A percentile compares a stretch with the other conserved stretches of the same genome.
These are phyloP conservation scores for Matsumurasca onukii DNA, from an alignment of 1,140 invertebrate genomes.

Conservation along the genomic window DNA sequence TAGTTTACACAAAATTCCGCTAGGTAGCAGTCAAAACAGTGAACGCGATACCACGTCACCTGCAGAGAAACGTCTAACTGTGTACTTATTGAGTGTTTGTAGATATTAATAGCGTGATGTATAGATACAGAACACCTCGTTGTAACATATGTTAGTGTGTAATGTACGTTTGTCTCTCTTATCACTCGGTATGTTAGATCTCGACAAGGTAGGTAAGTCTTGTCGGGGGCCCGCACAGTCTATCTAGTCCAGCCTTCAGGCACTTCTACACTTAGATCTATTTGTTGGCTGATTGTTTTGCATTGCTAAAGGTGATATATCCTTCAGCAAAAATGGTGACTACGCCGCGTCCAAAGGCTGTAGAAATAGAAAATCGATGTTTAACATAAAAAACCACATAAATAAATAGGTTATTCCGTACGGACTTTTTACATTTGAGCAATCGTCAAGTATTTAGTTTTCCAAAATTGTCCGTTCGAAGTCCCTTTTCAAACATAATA, in stretches of 20 bases:
- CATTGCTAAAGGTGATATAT: too few relatives aligned
- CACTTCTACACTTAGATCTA: neutral
- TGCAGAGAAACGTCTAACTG: neutral
- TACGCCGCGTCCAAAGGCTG: too few relatives aligned
- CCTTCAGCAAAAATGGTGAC: too few relatives aligned
- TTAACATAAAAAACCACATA: too few relatives aligned
- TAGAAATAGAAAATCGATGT: too few relatives aligned
- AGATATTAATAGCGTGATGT: neutral
- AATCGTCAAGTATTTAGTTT: too few relatives aligned
- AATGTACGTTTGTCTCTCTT: neutral
- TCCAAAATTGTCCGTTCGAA: too few relatives aligned
- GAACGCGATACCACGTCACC: neutral
- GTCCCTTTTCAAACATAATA: too few relatives aligned
- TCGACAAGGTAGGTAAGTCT: conserved; percentile 6
- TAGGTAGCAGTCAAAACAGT: neutral
- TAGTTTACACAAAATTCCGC: neutral
- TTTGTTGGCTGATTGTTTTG: neutral
- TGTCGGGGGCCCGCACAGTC: conserved; percentile 27
- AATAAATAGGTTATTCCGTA: too few relatives aligned
- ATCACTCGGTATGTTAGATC: conserved; percentile 19
- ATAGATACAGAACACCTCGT: neutral
- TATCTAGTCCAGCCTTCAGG: conserved; percentile 42
- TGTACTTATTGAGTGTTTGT: neutral
- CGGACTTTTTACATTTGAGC: too few relatives aligned
- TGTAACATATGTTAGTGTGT: neutral